These are phyloP conservation scores for Neolamprologus cancellatus DNA, from an alignment of 2,113 vertebrate genomes.

Conservation along the genomic window DNA sequence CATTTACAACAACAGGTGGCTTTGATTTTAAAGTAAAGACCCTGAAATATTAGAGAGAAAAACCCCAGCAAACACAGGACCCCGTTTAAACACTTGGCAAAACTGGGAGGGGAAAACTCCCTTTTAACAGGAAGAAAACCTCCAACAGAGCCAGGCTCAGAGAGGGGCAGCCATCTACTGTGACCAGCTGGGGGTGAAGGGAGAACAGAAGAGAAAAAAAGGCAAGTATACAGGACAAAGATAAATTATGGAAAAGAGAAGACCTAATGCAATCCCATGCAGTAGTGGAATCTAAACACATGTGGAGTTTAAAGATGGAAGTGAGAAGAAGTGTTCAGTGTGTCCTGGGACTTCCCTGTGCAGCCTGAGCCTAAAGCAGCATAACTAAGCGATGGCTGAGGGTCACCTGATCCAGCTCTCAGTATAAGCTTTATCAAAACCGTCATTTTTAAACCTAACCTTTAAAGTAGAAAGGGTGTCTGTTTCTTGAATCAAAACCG, in stretches of 20 bases:
- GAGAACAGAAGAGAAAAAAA: neutral
- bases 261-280: neutral
- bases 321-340: neutral
- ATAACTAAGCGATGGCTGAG: neutral
- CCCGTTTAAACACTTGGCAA: neutral
- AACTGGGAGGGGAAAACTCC: neutral
- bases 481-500: neutral
- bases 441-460: neutral
- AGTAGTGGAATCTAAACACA: neutral
- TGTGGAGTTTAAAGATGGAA: neutral
- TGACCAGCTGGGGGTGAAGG: neutral
- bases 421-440: neutral
- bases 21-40: neutral
- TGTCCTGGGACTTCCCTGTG: neutral
- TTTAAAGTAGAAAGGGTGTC: neutral
- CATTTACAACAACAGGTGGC: neutral
- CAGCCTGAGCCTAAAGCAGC: neutral
- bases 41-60: neutral
- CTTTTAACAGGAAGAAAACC: neutral
- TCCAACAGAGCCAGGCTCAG: neutral
- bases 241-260: neutral
- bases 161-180: neutral
- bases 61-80: neutral
- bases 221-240: neutral
- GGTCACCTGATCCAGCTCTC: neutral